Conservation (phyloP, 2,113 vertebrate species). For the Siniperca chuatsi region DNA sequence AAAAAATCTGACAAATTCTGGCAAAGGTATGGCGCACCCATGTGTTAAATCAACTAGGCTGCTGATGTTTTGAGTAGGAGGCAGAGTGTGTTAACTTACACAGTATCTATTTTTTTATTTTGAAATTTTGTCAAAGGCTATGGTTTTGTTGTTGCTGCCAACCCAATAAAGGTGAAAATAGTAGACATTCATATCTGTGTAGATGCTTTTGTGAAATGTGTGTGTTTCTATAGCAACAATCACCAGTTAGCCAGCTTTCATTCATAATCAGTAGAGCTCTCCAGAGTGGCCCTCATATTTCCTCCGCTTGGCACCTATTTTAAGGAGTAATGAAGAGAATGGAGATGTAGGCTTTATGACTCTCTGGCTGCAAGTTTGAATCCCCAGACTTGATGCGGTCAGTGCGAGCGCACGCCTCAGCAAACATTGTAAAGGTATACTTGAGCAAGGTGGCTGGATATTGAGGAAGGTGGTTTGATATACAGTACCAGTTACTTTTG, state of each 20-base stretch:
- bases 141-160: conserved; percentile 84
- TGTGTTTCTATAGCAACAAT: neutral
- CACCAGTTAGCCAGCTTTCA: conserved; percentile 6
- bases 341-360: neutral
- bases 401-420: neutral
- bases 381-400: neutral
- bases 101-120: conserved; percentile 86
- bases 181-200: conserved; percentile 53
- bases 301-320: neutral
- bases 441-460: neutral
- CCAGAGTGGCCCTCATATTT: neutral
- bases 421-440: neutral
- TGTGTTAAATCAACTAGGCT: conserved; percentile 76
- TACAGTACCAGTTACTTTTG: neutral
- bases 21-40: conserved; percentile 53
- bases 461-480: neutral
- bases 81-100: conserved; percentile 71
- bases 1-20: conserved; percentile 56
- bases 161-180: conserved; percentile 83
- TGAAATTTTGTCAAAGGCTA: conserved; percentile 79
- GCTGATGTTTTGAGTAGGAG: conserved; percentile 74
- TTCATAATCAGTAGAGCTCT: neutral
- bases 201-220: conserved; percentile 44
- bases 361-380: neutral
- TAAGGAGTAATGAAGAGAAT: neutral